Conservation (phyloP, 1,140 invertebrate species). For the Idris sp. region DNA sequence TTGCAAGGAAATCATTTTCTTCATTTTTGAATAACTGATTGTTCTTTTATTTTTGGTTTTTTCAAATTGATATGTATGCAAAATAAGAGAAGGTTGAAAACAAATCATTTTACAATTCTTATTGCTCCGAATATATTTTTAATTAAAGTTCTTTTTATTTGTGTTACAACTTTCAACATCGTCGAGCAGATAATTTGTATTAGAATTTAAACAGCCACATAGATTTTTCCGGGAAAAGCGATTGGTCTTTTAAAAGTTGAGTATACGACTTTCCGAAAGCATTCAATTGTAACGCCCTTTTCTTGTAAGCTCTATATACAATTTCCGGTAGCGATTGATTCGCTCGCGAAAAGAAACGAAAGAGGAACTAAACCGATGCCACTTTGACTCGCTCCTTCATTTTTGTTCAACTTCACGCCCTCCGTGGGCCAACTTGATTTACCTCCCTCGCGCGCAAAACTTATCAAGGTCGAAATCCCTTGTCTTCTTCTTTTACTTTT, state of each 20-base stretch:
- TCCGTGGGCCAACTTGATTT: constrained; percentile 63
- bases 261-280: constrained; percentile 62
- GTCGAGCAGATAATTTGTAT: constrained; percentile 52
- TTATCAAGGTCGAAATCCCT: constrained; percentile 59
- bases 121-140: constrained; percentile 20
- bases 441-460: constrained; percentile 66
- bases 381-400: constrained; percentile 46
- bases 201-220: constrained; percentile 55
- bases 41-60: too few species aligned
- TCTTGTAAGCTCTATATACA: constrained; percentile 61
- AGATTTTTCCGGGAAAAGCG: constrained; percentile 38
- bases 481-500: not conserved
- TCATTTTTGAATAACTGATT: too few species aligned
- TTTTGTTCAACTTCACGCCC: constrained; percentile 58
- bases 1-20: too few species aligned
- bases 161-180: constrained; percentile 17
- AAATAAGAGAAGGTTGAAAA: too few species aligned
- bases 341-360: constrained; percentile 46
- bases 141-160: constrained; percentile 29
- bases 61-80: too few species aligned
- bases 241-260: constrained; percentile 54
- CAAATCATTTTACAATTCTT: too few species aligned
- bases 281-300: constrained; percentile 62
- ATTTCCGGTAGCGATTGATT: constrained; percentile 62
- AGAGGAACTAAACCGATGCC: constrained; percentile 53